Conservation (phyloP, 2,888 invertebrate genomes). For the Lepidocyrtoides sp. region DNA sequence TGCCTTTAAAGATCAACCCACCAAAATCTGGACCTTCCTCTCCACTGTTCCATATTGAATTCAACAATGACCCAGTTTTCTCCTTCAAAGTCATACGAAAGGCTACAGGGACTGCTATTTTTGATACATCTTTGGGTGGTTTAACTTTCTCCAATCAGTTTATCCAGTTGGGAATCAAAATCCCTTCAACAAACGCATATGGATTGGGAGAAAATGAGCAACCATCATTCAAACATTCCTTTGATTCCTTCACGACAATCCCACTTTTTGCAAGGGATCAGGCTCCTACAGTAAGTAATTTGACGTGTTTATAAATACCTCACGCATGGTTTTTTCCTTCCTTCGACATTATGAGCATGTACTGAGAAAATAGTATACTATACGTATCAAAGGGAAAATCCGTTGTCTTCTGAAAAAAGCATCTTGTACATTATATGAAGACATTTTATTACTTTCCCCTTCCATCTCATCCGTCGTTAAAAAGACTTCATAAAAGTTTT, state of each 20-base stretch:
- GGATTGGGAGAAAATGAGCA: conserved; percentile 87
- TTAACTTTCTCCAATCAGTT: conserved; percentile 87
- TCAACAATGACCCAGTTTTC: conserved; percentile 72
- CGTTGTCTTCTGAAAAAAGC: neutral
- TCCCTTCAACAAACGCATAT: conserved; percentile 87
- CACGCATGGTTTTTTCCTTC: no score
- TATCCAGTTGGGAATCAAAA: conserved; percentile 87
- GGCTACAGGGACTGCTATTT: conserved; percentile 78
- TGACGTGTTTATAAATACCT: no score
- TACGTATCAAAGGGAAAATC: neutral
- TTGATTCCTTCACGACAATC: conserved; percentile 86
- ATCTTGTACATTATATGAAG: neutral
- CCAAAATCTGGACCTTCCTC: conserved; percentile 48
- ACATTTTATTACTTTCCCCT: conserved; percentile 20
- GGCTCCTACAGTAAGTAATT: conserved; percentile 82
- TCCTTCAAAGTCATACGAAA: conserved; percentile 82
- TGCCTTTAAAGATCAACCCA: conserved; percentile 81
- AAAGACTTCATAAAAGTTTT: neutral
- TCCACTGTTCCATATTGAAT: conserved; percentile 71
- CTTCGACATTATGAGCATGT: no score
- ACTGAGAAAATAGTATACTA: no score
- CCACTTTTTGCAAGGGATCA: conserved; percentile 87
- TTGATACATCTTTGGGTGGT: conserved; percentile 86
- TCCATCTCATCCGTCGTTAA: neutral
- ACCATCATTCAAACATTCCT: conserved; percentile 86